Evolutionary conservation across 1,140 invertebrate genomes (phyloP).

Genomic region (Drosophila parvula): DNA sequence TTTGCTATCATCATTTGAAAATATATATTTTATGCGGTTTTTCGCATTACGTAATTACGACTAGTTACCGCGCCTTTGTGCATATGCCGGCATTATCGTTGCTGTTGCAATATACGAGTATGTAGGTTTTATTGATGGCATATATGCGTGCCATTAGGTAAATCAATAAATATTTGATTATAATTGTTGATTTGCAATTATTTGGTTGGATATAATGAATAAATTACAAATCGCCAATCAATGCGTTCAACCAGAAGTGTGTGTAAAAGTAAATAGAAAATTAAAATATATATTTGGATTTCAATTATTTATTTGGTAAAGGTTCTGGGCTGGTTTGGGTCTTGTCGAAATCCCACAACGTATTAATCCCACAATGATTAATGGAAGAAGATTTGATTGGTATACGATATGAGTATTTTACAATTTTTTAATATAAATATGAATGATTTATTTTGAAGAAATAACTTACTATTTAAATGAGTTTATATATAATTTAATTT

Average conservation of each 20-base stretch:
- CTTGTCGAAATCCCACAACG: not conserved
- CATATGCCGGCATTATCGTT: slow-evolving; percentile 29
- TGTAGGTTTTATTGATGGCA: slow-evolving; percentile 9
- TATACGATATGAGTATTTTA: no score
- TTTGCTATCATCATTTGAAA: slow-evolving; percentile 7
- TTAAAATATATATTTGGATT: slow-evolving; percentile 5
- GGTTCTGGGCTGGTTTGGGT: not conserved
- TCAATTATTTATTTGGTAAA: slow-evolving; percentile 1
- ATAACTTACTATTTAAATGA: no score
- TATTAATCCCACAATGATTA: not conserved
- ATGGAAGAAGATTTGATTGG: no score
- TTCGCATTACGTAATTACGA: slow-evolving; percentile 57
- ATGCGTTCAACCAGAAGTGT: slow-evolving; percentile 20
- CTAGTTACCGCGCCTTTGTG: slow-evolving; percentile 32
- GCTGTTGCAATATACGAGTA: slow-evolving; percentile 12
- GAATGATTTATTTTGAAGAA: no score
- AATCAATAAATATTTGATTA: slow-evolving; percentile 81
- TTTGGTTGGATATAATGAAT: slow-evolving; percentile 56
- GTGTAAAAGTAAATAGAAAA: slow-evolving; percentile 19
- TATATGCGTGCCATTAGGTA: slow-evolving; percentile 56
- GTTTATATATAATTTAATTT: no score
- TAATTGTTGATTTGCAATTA: slow-evolving; percentile 79
- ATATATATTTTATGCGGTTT: slow-evolving; percentile 35
- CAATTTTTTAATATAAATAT: not conserved
- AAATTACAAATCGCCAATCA: slow-evolving; percentile 53